Base-by-base conservation (phyloP, 2,797 vertebrate genomes). In the Poecilia velifera region DNA sequence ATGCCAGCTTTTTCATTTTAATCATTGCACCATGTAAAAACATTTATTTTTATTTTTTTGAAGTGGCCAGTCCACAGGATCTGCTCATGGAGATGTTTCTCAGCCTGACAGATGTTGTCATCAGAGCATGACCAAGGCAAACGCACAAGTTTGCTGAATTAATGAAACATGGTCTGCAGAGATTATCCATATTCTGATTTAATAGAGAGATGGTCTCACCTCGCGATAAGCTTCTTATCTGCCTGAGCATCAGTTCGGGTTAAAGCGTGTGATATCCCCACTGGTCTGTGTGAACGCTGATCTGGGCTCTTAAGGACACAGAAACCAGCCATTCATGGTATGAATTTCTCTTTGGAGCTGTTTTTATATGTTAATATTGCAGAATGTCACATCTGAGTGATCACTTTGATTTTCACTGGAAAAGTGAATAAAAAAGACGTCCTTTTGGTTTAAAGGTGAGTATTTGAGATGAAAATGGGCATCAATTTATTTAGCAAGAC, bases 151-250 rank as follows among this genome's bases (percentile, higher is more conserved):
- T 82, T 76, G 77, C 74, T 85, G 73, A 79, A 76, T 88, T 91
- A 92, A 87, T 86, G 72, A 83, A 88, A 84, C 83, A 76, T 84
- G 80, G 78, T 89, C 81, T 78, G 76, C 31, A 76, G 87, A 87
- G 91, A 93, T 93, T 88, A 92, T 89, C 87, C 80, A 85, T 82
- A 88, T 86, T 88, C 80, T 73, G 55, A 89, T 91, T 91, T 92
- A 94, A 92, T 94, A 91, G 94, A 85, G 88, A 87, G 83, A 91
- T 90, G 92, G 91, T 88, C 74, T 90, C 88, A 84, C 76, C 59
- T 66, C 66, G 82, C 55, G 82, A 88, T 93, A 94, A 93, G 91
- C 91, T 76, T 73, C 90, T 94, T 93, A 93, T 94, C 88, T 81
- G 79, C 82, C 82, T 83, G 74, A 85, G 82, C 84, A 90, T 91